Percentiles rank a stretch among this genome's conserved stretches.
These are phyloP conservation scores for Philereme vetulata DNA, from an alignment of 2,888 invertebrate genomes.

Conservation along the genomic window DNA sequence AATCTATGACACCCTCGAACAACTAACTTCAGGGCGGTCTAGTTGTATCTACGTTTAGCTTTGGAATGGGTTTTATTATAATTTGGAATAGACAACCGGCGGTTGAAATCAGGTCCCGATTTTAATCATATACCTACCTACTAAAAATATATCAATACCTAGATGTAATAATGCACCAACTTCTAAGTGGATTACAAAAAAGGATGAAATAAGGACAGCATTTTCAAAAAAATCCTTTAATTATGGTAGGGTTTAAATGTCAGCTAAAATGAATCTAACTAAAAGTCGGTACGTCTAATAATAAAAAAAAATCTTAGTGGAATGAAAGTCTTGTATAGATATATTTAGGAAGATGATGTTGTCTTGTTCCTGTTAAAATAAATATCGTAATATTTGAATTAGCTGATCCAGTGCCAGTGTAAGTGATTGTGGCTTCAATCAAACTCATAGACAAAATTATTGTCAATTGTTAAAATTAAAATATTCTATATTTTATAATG, in stretches of 20 bases:
- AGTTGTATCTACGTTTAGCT: no score
- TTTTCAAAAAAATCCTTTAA: no score
- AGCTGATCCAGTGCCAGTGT: conserved; percentile 9
- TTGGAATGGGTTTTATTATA: conserved; percentile 14
- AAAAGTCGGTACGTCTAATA: no score
- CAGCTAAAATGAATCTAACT: no score
- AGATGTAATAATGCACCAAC: no score
- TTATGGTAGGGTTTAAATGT: no score
- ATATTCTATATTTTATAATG: conserved; percentile 55
- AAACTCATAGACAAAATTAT: conserved; percentile 22
- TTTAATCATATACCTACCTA: no score
- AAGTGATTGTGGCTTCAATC: conserved; percentile 13
- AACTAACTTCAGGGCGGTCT: no score
- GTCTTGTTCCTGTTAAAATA: conserved; percentile 17
- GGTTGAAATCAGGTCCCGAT: neutral
- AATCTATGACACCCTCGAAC: no score
- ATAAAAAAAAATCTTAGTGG: neutral
- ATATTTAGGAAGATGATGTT: neutral
- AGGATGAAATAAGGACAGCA: no score
- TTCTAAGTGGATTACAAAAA: no score
- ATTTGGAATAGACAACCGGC: conserved; percentile 16
- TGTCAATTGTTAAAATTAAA: conserved; percentile 44
- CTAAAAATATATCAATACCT: neutral
- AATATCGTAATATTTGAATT: neutral
- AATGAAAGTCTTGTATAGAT: neutral